Evolutionary conservation across 2,888 invertebrate genomes (phyloP), one percentile per base, ranked within the genome.

Genomic region (Synanthedon formicaeformis): DNA sequence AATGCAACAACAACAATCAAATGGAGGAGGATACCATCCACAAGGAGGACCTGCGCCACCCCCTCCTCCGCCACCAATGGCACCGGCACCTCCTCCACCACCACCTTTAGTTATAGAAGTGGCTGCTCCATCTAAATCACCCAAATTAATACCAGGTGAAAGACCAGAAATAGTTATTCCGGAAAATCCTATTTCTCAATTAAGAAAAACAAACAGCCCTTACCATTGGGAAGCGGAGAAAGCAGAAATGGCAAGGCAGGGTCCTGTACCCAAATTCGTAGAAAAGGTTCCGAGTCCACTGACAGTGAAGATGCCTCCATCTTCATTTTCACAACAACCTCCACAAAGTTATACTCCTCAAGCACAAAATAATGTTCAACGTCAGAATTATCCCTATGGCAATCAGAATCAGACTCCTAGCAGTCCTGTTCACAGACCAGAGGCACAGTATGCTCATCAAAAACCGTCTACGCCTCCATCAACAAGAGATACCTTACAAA

Each of bases 91-190:
- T 13, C 89, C 83, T 3, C 85, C 87, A 11, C 89, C 91, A 10
- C 89, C 91, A 10, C 90, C 91, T 45, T 74, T 92, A 56, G 91
- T 90, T 57, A 80, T 89, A 60, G 71, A 84, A 77, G 75, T 78
- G 16, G 79, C 84, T n/a, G 85, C 73, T n/a, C 34, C 34, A 34
- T 64, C 75, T 0, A 84, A 81, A 61, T 81, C 87, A 53, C 88
- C 89, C 50, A 90, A 90, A 67, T 89, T 89, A 50, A 78, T 88
- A 52, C 67, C 80, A 51, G 91, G 90, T 41, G 90, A 91, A 73
- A 82, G 93, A 56, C 93, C 93, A 14, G 93, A 93, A 79, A 93
- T 93, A 64, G 92, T 92, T 16, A 93, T 93, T 51, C 93, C 93
- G 6, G 88, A 91, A 57, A 93, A 93, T 70, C 93, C 93, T 0